These are phyloP conservation scores for Oopsacas minuta DNA, from an alignment of 37 sponge, comb jelly and placozoan species.

Conservation along the genomic window DNA sequence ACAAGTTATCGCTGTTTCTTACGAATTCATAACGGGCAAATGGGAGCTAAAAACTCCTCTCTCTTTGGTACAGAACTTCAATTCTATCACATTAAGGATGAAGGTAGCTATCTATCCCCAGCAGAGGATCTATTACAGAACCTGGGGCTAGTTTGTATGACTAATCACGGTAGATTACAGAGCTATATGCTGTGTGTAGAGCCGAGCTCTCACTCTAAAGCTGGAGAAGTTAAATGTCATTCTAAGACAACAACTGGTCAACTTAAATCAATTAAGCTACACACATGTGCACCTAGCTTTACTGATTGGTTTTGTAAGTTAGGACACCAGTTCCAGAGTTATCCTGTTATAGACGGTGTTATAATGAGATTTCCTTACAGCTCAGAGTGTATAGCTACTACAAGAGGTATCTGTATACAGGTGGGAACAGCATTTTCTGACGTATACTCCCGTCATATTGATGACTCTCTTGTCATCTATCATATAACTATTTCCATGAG, in stretches of 20 bases:
- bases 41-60: not conserved
- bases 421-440: constrained; percentile 33
- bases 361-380: constrained; percentile 20
- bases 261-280: not conserved
- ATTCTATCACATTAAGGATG: not conserved
- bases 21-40: constrained; percentile 21
- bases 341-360: not conserved
- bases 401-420: constrained; percentile 21
- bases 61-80: not conserved
- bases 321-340: constrained; percentile 1
- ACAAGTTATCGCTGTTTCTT: constrained; percentile 26
- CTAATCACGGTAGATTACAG: not conserved
- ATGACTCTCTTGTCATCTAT: not conserved
- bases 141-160: not conserved
- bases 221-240: not conserved
- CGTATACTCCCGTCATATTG: not conserved
- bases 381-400: constrained; percentile 26
- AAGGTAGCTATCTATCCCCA: not conserved
- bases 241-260: not conserved
- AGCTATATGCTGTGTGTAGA: not conserved
- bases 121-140: not conserved
- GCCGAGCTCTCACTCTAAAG: not conserved
- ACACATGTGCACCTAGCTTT: constrained; percentile 5
- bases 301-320: constrained; percentile 21
- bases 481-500: constrained; percentile 16